A percentile compares a stretch with the other conserved stretches of the same genome.
These are phyloP conservation scores for Triplophysa dalaica DNA, from an alignment of 2,113 vertebrate genomes.

Conservation along the genomic window DNA sequence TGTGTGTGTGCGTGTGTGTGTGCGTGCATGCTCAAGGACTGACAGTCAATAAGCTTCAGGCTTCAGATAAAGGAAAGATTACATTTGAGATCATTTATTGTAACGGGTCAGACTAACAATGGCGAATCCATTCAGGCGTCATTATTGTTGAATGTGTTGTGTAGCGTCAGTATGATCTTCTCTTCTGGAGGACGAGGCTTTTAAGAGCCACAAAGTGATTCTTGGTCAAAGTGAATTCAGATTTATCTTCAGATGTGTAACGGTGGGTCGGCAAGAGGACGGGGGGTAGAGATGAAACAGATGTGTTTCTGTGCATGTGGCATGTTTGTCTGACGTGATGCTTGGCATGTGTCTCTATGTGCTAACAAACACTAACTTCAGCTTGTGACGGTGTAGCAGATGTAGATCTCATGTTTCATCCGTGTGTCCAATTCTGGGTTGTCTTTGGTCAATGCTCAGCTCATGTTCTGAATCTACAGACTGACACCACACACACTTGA, in stretches of 20 bases:
- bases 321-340: background rate
- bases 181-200: background rate
- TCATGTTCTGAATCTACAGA: background rate
- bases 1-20: too few species aligned
- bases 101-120: slow-evolving; percentile 28
- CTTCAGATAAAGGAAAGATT: slow-evolving; percentile 20
- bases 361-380: slow-evolving; percentile 39
- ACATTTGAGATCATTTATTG: slow-evolving; percentile 25
- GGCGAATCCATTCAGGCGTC: slow-evolving; percentile 22
- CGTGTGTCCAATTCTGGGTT: slow-evolving; percentile 56
- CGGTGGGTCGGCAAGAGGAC: too few species aligned
- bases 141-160: background rate
- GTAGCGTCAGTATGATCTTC: background rate
- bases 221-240: background rate
- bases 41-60: slow-evolving; percentile 26
- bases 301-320: too few species aligned
- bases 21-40: background rate
- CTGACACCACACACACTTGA: too few species aligned
- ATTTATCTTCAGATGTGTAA: slow-evolving; percentile 1
- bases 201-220: slow-evolving; percentile 1
- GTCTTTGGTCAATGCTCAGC: slow-evolving; percentile 36
- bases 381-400: slow-evolving; percentile 11
- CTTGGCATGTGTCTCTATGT: slow-evolving; percentile 27
- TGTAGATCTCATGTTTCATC: background rate
- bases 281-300: too few species aligned